phyloP scores from a whole-genome alignment of 1,140 invertebrate genomes.

The Sminthurinus signatus region DNA sequence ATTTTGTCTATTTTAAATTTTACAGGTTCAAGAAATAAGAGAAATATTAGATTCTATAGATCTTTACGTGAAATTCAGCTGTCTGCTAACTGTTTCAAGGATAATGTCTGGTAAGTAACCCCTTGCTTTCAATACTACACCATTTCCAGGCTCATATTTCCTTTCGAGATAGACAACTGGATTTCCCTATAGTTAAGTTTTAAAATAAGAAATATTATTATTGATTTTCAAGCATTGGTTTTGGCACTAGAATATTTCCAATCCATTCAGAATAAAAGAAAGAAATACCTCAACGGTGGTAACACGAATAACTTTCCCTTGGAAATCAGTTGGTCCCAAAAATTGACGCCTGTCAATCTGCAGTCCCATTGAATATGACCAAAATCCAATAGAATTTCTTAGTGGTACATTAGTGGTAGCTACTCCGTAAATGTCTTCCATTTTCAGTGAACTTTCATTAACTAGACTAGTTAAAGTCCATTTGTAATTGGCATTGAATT shows the following conservation, averaged over 20 bases:
- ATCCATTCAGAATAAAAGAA: too few relatives aligned
- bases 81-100: constrained; percentile 17
- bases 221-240: too few relatives aligned
- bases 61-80: constrained; percentile 29
- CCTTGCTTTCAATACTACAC: neutral
- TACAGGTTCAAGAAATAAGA: neutral
- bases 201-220: too few relatives aligned
- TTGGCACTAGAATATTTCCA: too few relatives aligned
- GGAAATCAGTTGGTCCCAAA: constrained; percentile 14
- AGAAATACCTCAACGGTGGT: constrained; percentile 20
- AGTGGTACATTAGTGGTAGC: constrained; percentile 16
- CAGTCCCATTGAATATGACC: constrained; percentile 14
- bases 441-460: neutral
- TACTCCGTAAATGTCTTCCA: constrained; percentile 30
- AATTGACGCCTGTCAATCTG: neutral
- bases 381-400: constrained; percentile 17
- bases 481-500: constrained; percentile 28
- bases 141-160: neutral
- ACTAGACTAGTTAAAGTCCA: constrained; percentile 18
- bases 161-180: too few relatives aligned
- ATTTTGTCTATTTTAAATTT: neutral
- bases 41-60: neutral
- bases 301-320: constrained; percentile 16
- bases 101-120: constrained; percentile 29
- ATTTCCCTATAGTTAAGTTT: too few relatives aligned